Evolutionary conservation across 2,113 vertebrate species (phyloP).

Genomic region (Cephalopholis sonnerati): DNA sequence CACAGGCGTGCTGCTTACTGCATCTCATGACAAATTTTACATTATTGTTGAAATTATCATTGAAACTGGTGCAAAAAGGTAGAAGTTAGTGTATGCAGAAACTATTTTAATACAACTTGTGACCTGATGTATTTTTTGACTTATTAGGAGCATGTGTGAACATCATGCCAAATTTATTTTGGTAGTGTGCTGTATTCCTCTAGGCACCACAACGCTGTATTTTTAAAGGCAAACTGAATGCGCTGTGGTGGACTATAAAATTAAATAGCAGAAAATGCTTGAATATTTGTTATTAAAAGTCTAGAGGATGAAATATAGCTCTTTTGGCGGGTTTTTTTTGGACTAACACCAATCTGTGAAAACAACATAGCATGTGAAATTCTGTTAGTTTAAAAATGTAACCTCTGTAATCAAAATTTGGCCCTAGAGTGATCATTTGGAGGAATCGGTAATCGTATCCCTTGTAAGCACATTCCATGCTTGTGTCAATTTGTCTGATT

Average conservation of each 20-base stretch:
- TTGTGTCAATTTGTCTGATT: constrained; percentile 43
- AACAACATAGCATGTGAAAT: not conserved
- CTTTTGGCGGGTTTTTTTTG: not conserved
- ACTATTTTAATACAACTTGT: not conserved
- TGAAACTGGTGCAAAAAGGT: not conserved
- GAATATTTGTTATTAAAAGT: not conserved
- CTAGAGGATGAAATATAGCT: not conserved
- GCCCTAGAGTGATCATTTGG: not conserved
- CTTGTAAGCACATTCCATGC: not conserved
- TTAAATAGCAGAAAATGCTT: not conserved
- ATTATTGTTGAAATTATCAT: not conserved
- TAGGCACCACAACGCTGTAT: not conserved
- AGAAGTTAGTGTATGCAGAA: not conserved
- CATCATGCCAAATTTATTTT: not conserved
- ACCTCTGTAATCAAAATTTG: not conserved
- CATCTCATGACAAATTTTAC: not conserved
- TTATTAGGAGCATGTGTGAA: not conserved
- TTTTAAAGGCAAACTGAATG: not conserved
- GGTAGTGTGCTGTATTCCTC: no score
- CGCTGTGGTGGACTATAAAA: not conserved
- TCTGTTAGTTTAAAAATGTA: not conserved
- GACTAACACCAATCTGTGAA: not conserved
- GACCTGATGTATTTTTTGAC: not conserved
- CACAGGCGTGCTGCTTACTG: constrained; percentile 1
- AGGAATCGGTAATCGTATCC: not conserved